Base-by-base conservation (phyloP, 1,140 invertebrate genomes). In the Streblospio benedicti region DNA sequence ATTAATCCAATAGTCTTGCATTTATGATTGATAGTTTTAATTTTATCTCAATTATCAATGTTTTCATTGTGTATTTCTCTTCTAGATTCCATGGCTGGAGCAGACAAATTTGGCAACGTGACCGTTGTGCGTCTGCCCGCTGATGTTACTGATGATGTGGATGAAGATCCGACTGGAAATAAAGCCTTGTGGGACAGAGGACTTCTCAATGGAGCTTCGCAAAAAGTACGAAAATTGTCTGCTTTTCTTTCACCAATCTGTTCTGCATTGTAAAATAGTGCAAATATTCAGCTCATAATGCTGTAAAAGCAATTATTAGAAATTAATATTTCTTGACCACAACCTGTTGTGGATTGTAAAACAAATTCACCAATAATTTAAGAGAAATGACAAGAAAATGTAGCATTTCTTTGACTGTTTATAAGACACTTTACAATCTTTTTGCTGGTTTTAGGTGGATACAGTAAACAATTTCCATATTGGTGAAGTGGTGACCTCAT, bases 101-200 rank as follows among this genome's bases (percentile, higher is more conserved):
- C 91, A 2, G 97, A 99, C 76, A 98, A 98, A 77, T 99, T 98
- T 84, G 97, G 96, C n/a, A 99, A 97, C 73, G 84, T 99, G 64
- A 85, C 87, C 57, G 84, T 97, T 62, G 87, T 97, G 73, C 83
- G 96, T 20, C 75, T 99, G 31, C 90, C 94, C 0, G 83, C 85
- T 51, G 91, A 91, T 61, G 87, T 95, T 0, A 91, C 86, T 27
- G 96, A 99, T 79, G 94, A 99, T 71, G 92, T 99, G 0, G 95
- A 99, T 71, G 95, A 99, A 80, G 96, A 99, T 82, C 96, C 96
- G 0, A 98, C 95, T 0, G 96, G 95, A 18, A 95, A 94, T 66
- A 97, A 97, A 79, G 91, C 94, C 1, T 77, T 99, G 0, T 99
- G 96, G 96, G 96, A 99, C 78, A 84, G 96, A 75, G 96, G 95